Evolutionary conservation across 2,888 invertebrate species (phyloP).

Genomic region (Bursaphelenchus okinawaensis): DNA sequence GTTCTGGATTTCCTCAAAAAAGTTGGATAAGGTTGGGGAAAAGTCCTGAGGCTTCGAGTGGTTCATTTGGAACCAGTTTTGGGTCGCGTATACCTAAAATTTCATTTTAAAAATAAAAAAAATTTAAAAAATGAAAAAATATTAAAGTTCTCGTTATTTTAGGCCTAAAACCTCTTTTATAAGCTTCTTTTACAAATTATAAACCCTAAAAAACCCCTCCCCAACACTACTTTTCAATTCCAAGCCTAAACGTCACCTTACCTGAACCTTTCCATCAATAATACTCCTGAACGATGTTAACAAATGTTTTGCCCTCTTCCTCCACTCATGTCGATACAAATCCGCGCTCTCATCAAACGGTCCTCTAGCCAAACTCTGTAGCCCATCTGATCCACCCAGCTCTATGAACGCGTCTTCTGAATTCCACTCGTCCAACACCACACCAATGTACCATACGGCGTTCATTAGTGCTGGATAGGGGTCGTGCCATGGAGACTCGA

Average conservation of each 20-base stretch:
- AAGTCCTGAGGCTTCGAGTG: conserved; percentile 27
- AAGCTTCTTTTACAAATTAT: too few relatives aligned
- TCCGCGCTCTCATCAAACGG: conserved; percentile 31
- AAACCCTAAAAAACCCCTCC: too few relatives aligned
- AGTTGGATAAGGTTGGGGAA: conserved; percentile 24
- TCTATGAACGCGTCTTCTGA: conserved; percentile 22
- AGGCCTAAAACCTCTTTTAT: too few relatives aligned
- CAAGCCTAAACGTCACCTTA: too few relatives aligned
- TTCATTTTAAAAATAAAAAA: too few relatives aligned
- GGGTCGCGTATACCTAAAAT: neutral
- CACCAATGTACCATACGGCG: conserved; percentile 29
- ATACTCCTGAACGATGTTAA: conserved; percentile 22
- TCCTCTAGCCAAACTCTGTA: conserved; percentile 24
- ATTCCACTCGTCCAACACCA: conserved; percentile 35
- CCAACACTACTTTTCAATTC: too few relatives aligned
- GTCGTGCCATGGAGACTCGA: conserved; percentile 23
- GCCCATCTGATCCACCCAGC: neutral
- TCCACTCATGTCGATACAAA: conserved; percentile 32
- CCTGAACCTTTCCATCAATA: conserved; percentile 16
- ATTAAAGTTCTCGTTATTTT: too few relatives aligned
- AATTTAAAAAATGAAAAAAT: neutral
- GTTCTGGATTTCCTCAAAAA: conserved; percentile 22
- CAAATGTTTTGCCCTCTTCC: conserved; percentile 25
- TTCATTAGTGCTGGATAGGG: conserved; percentile 37
- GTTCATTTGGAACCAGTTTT: conserved; percentile 26